Conservation (phyloP, 2,113 vertebrate genomes). For the Alces alces region DNA sequence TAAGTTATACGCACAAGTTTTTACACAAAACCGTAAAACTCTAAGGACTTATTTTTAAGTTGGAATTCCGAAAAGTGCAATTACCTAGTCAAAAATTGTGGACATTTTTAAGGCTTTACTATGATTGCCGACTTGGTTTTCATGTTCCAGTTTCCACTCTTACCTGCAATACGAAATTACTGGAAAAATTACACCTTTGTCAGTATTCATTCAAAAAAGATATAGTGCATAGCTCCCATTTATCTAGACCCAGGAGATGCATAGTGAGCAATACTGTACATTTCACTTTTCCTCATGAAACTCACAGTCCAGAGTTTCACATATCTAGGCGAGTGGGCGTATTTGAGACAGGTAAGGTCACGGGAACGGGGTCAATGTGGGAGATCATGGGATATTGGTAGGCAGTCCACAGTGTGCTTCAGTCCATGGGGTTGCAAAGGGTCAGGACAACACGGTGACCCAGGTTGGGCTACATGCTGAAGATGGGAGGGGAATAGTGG, state of each 20-base stretch:
- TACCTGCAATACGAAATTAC: neutral
- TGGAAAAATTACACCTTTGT: neutral
- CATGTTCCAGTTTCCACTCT: neutral
- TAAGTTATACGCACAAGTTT: neutral
- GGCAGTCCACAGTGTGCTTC: neutral
- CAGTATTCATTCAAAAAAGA: neutral
- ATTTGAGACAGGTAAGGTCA: neutral
- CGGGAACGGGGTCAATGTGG: neutral
- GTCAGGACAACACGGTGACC: neutral
- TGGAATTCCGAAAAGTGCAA: neutral
- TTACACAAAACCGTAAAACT: neutral
- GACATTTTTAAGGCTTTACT: neutral
- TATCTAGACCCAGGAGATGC: neutral
- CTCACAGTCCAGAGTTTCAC: neutral
- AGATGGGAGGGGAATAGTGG: accelerated
- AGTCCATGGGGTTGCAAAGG: neutral
- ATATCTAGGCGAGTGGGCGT: accelerated
- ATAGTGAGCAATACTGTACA: neutral
- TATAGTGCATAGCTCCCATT: neutral
- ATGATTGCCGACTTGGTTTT: neutral
- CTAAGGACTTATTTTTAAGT: neutral
- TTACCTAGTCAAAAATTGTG: neutral
- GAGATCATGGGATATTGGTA: neutral
- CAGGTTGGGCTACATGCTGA: neutral
- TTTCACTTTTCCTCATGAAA: neutral